Percentiles rank a stretch among this genome's conserved stretches.
Evolutionary conservation across 2,113 vertebrate genomes (phyloP).

Genomic region (Hippoglossus stenolepis): DNA sequence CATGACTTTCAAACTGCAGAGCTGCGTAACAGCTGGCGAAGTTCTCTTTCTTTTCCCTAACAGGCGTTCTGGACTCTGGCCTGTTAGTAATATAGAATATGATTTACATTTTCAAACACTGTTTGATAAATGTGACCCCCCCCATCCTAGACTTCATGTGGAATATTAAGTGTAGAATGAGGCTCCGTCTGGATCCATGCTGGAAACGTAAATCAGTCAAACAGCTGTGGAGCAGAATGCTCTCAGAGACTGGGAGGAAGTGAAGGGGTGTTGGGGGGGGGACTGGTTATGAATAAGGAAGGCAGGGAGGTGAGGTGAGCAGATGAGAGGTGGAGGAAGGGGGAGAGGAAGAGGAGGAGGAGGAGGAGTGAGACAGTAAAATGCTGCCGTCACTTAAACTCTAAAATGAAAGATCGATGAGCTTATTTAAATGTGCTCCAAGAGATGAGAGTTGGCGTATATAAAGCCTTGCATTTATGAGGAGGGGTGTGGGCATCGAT

Average conservation of each 20-base stretch:
- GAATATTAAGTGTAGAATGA: constrained; percentile 42
- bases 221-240: constrained; percentile 64
- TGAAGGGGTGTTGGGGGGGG: background rate
- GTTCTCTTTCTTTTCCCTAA: background rate
- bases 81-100: constrained; percentile 13
- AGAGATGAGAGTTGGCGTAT: constrained; percentile 74
- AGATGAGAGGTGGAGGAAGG: constrained; percentile 46
- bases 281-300: constrained; percentile 65
- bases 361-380: constrained; percentile 66
- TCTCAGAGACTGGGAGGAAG: constrained; percentile 36
- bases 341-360: background rate
- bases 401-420: constrained; percentile 83
- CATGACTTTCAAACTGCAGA: background rate
- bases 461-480: constrained; percentile 77
- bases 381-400: constrained; percentile 81
- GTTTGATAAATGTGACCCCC: constrained; percentile 21
- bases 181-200: constrained; percentile 33
- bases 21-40: background rate
- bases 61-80: background rate
- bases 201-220: constrained; percentile 63
- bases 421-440: constrained; percentile 83
- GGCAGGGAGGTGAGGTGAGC: constrained; percentile 50
- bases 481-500: constrained; percentile 76
- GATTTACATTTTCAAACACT: constrained; percentile 45
- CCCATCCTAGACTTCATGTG: constrained; percentile 26